Evolutionary conservation across 1,140 invertebrate genomes (phyloP).

Genomic region (Brachionus manjavacas): DNA sequence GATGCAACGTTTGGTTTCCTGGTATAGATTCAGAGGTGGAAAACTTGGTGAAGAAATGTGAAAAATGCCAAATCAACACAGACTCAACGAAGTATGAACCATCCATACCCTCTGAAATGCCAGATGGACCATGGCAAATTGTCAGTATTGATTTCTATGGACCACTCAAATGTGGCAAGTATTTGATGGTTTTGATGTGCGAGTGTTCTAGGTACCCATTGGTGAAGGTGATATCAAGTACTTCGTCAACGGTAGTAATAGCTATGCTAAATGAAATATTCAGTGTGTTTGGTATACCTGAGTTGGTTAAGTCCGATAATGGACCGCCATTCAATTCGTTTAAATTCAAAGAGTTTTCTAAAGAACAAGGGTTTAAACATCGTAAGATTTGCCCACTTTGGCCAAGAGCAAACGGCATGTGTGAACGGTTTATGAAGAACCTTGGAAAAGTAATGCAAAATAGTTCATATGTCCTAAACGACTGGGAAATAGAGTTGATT

Average conservation of each 20-base stretch:
- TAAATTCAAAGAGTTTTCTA: conserved; percentile 42
- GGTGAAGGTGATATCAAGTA: conserved; percentile 48
- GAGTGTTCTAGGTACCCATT: conserved; percentile 59
- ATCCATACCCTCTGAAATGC: conserved; percentile 46
- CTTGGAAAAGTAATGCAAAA: conserved; percentile 46
- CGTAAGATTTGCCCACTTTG: conserved; percentile 50
- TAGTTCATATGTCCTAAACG: conserved; percentile 45
- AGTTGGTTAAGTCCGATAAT: conserved; percentile 44
- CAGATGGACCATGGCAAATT: conserved; percentile 46
- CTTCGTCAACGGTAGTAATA: conserved; percentile 30
- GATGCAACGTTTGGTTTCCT: conserved; percentile 61
- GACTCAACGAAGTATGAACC: conserved; percentile 48
- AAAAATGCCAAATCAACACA: conserved; percentile 42
- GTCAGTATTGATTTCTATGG: conserved; percentile 54
- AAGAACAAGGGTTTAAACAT: conserved; percentile 45
- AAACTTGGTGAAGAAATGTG: conserved; percentile 54
- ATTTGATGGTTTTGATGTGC: conserved; percentile 56
- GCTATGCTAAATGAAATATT: conserved; percentile 37
- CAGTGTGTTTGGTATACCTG: conserved; percentile 44
- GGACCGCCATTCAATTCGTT: conserved; percentile 45
- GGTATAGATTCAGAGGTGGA: conserved; percentile 58
- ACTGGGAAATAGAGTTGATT: neutral
- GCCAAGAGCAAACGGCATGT: conserved; percentile 19
- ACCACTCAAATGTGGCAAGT: conserved; percentile 46
- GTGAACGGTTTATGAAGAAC: neutral